A percentile compares a stretch with the other conserved stretches of the same genome.
phyloP scores from a whole-genome alignment of 2,797 vertebrate genomes.

The Botia kubotai region DNA sequence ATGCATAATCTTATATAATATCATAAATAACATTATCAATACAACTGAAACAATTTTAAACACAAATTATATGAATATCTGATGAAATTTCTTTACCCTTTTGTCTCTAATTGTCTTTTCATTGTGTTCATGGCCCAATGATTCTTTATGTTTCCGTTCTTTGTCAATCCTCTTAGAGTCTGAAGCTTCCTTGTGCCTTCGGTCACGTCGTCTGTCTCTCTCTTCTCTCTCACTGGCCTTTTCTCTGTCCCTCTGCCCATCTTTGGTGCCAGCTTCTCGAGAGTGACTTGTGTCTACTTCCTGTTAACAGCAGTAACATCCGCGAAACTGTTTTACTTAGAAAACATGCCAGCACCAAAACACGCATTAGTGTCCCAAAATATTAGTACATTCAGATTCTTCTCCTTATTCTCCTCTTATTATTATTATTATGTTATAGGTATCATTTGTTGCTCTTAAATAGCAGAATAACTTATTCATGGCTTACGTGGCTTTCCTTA shows the following conservation, averaged over 20 bases:
- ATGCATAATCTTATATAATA: neutral
- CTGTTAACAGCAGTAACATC: slow-evolving; percentile 64
- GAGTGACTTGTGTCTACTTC: slow-evolving; percentile 59
- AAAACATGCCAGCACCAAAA: neutral
- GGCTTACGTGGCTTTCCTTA: slow-evolving; percentile 69
- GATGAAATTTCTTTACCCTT: slow-evolving; percentile 18
- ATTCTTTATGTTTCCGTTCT: slow-evolving; percentile 57
- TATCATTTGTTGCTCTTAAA: neutral
- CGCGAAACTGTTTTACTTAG: neutral
- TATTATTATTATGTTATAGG: neutral
- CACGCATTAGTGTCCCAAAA: neutral
- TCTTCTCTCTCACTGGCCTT: slow-evolving; percentile 58
- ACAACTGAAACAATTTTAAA: neutral
- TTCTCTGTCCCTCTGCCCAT: slow-evolving; percentile 47
- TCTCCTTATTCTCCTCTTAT: too few relatives aligned
- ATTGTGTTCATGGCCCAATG: slow-evolving; percentile 44
- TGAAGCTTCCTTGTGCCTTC: slow-evolving; percentile 66
- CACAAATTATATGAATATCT: slow-evolving; percentile 59
- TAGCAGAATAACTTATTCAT: slow-evolving; percentile 9
- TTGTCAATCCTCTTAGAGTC: slow-evolving; percentile 60
- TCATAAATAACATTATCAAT: neutral
- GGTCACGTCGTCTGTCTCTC: slow-evolving; percentile 59
- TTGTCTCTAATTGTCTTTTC: slow-evolving; percentile 36
- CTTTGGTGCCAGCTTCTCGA: slow-evolving; percentile 62
- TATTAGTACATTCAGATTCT: neutral